Conservation (phyloP, 92 coral and sea anemone genomes). For the Desmophyllum pertusum region DNA sequence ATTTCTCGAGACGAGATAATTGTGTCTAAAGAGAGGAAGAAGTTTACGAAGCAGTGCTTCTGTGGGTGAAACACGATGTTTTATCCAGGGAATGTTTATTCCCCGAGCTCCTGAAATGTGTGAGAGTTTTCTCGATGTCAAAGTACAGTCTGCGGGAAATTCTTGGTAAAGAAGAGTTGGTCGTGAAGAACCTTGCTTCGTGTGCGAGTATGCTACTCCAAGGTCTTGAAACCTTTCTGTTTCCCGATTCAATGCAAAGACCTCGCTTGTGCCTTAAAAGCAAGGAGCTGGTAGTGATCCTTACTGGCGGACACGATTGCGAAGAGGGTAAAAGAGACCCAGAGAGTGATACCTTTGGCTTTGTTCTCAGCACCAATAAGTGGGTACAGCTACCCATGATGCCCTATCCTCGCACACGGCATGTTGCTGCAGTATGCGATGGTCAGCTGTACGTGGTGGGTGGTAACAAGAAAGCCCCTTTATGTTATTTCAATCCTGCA, state of each 20-base stretch:
- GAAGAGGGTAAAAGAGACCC: background rate
- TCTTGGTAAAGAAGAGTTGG: constrained; percentile 25
- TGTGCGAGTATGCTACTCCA: constrained; percentile 18
- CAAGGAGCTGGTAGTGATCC: constrained; percentile 4
- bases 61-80: constrained; percentile 46
- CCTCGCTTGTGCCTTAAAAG: constrained; percentile 26
- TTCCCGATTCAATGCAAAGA: constrained; percentile 24
- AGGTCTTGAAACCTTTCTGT: constrained; percentile 17
- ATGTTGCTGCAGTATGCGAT: constrained; percentile 44
- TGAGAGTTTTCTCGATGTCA: constrained; percentile 36
- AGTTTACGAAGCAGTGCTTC: constrained; percentile 22
- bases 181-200: background rate
- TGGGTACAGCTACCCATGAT: background rate
- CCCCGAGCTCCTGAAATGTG: constrained; percentile 10
- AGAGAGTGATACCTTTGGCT: background rate
- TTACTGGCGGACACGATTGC: constrained; percentile 31
- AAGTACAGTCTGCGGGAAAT: constrained; percentile 16
- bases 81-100: constrained; percentile 1
- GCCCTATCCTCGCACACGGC: constrained; percentile 33
- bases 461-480: background rate
- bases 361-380: background rate
- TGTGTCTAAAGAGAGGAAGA: constrained; percentile 38
- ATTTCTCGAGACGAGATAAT: constrained; percentile 32
- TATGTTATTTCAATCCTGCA: background rate
- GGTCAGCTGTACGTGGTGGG: constrained; percentile 41